Evolutionary conservation across 64 coral and sea anemone species (phyloP).

Genomic region (Actinia tenebrosa): DNA sequence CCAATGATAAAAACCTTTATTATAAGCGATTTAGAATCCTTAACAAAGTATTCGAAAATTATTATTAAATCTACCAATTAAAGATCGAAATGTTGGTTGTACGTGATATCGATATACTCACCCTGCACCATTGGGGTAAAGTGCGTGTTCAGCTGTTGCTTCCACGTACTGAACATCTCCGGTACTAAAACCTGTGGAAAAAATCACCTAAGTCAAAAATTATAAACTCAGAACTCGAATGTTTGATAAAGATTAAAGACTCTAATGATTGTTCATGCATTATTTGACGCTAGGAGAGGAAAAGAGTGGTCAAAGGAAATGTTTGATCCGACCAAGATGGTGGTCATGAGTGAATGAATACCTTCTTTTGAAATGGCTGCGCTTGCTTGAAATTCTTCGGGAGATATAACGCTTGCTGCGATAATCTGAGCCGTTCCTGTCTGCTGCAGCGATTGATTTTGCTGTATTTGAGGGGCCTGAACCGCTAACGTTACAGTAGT

Average conservation of each 20-base stretch:
- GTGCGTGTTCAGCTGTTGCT: conserved; percentile 51
- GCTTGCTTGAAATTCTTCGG: conserved; percentile 76
- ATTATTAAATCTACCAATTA: neutral
- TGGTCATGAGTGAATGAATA: conserved; percentile 40
- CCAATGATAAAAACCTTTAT: neutral
- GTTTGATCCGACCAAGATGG: neutral
- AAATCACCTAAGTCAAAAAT: neutral
- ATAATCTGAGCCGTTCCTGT: conserved; percentile 62
- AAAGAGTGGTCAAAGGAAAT: neutral
- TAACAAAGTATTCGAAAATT: conserved; percentile 1
- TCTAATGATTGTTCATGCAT: neutral
- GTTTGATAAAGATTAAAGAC: neutral
- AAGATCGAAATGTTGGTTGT: neutral
- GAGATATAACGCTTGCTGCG: conserved; percentile 72
- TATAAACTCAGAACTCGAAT: neutral
- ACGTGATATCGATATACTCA: conserved; percentile 41
- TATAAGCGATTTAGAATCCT: neutral
- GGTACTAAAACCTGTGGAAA: conserved; percentile 58
- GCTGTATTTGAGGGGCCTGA: conserved; percentile 73
- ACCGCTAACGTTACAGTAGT: conserved; percentile 70
- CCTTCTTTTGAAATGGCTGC: conserved; percentile 70
- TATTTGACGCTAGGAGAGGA: neutral
- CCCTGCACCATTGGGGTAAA: conserved; percentile 74
- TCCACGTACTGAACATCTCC: conserved; percentile 85
- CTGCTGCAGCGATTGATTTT: conserved; percentile 53